A percentile compares a stretch with the other conserved stretches of the same genome.
Conservation (phyloP, 1,140 invertebrate genomes). For the Pseudachorutes palmiensis region DNA sequence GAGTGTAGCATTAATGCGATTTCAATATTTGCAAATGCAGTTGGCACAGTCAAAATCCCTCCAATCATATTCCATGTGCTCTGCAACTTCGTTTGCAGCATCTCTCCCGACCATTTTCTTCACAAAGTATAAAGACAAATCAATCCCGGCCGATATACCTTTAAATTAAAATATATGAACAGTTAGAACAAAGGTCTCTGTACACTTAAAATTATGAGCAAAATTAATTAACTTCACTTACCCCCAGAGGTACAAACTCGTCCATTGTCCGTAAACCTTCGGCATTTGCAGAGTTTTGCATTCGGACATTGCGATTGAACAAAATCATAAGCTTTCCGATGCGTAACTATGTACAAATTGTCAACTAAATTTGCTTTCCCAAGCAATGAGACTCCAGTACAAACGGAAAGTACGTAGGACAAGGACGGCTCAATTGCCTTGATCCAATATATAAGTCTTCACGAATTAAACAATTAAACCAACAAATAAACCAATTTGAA, state of each 20-base stretch:
- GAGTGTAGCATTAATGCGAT: too few species aligned
- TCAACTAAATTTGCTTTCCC: slow-evolving; percentile 1
- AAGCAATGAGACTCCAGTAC: slow-evolving; percentile 12
- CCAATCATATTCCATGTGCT: slow-evolving; percentile 22
- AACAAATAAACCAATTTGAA: too few species aligned
- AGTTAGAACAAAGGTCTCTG: too few species aligned
- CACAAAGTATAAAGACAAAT: slow-evolving; percentile 15
- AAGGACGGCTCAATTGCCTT: too few species aligned
- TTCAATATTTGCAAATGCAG: too few species aligned
- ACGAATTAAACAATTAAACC: too few species aligned
- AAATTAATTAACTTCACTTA: too few species aligned
- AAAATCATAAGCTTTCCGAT: too few species aligned
- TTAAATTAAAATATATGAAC: not conserved
- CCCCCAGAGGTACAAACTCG: slow-evolving; percentile 18
- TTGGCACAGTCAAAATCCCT: slow-evolving; percentile 4
- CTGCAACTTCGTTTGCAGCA: not conserved
- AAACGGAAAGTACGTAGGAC: slow-evolving; percentile 15
- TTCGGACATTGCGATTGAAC: slow-evolving; percentile 12
- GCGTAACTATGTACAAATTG: not conserved
- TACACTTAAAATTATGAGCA: too few species aligned
- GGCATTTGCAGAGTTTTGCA: not conserved
- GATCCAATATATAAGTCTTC: too few species aligned
- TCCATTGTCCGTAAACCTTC: slow-evolving; percentile 20
- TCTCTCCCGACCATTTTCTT: slow-evolving; percentile 6
- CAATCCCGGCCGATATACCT: slow-evolving; percentile 23